Base-by-base conservation (phyloP, 2,113 vertebrate species). In the Hemiscyllium ocellatum region DNA sequence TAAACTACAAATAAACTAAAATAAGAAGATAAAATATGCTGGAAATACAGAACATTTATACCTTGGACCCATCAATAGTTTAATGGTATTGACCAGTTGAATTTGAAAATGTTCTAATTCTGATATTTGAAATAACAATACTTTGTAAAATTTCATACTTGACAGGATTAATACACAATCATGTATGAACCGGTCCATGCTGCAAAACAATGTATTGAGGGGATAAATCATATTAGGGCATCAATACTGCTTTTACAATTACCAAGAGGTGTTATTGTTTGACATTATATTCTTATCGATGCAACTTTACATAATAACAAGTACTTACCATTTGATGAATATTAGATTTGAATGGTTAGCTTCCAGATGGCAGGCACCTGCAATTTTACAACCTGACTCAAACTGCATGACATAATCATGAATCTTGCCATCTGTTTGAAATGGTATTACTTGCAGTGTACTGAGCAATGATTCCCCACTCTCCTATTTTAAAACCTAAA, bases 391-490 rank as follows among this genome's bases (percentile, higher is more conserved):
- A 50, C 86, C 26, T 89, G 86, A 89, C 52, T 50, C 86, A 89
- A 56, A 29, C 52, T 56, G 47, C 86, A 89, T 89, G 86, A 89
- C 56, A 89, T 50, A 89, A 89, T 89, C 86, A 56, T 56, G 26
- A 89, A 89, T 89, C 86, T 50, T 89, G 26, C 86, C 86, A 89
- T 89, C 86, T 89, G 86, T 56, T 89, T 89, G 86, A 56, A 56
- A 89, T 56, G 29, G 47, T 42, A 89, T 13, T 89, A 61, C 87
- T 66, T 94, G 17, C 19, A 42, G 19, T 94, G 56, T 69, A 15
- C 37, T 94, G 33, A 94, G 6, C 22, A 68, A 69, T 22, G 33
- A 94, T 94, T 17, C 37, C 33, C 19, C 61, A 37, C n/a, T 1
- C 26, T 61, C 26, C 29, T 13, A 4, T 61, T 90, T 56, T 90